Evolutionary conservation across 2,113 vertebrate genomes (phyloP).

Genomic region (Tinamus guttatus): DNA sequence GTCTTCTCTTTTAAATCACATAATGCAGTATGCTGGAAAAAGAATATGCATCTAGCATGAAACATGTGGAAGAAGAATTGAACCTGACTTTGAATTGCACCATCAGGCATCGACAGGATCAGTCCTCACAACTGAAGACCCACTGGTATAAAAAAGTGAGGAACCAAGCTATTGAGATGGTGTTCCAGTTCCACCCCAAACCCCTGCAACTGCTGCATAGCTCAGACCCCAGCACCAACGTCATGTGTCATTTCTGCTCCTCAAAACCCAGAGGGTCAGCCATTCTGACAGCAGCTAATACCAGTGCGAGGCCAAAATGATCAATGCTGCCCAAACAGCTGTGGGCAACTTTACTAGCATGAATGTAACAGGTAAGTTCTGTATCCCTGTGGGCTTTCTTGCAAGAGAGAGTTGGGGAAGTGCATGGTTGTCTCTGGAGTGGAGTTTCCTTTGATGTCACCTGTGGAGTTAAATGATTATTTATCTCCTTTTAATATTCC

Average conservation of each 20-base stretch:
- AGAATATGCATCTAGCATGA: neutral
- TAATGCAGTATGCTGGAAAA: neutral
- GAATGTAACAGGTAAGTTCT: neutral
- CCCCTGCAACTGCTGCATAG: neutral
- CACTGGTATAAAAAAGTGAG: neutral
- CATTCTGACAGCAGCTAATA: neutral
- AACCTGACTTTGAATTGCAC: neutral
- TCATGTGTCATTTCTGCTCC: accelerated
- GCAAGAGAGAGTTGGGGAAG: neutral
- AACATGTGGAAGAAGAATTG: neutral
- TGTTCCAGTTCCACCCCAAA: too few species aligned
- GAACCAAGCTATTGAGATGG: neutral
- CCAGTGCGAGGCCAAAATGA: neutral
- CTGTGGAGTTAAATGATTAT: neutral
- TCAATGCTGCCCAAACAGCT: neutral
- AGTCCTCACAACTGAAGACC: neutral
- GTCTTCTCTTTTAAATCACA: neutral
- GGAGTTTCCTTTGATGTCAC: neutral
- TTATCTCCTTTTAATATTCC: neutral
- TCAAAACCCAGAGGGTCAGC: neutral
- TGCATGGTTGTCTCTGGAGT: neutral
- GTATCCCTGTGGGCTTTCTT: neutral
- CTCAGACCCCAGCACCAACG: neutral
- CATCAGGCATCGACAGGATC: neutral
- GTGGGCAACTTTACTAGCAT: neutral